Conservation (phyloP, 2,888 invertebrate genomes). For the Phaonia tiefii region DNA sequence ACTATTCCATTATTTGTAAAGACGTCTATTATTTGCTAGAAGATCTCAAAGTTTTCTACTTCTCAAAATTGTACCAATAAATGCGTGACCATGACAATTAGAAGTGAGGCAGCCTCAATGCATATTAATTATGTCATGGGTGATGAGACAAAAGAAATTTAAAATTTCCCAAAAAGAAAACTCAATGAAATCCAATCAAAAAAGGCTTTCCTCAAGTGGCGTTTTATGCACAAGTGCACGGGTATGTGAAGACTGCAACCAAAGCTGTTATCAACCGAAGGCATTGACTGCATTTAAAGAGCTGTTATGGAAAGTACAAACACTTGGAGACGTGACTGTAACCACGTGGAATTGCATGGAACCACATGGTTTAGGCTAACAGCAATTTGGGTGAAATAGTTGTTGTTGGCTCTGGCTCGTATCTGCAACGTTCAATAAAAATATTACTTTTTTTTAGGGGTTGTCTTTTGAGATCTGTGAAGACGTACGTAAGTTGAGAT, state of each 20-base stretch:
- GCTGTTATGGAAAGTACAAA: constrained; percentile 45
- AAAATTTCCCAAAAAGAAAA: too few relatives aligned
- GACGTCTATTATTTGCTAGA: too few relatives aligned
- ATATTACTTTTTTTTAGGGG: constrained; percentile 24
- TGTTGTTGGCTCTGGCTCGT: constrained; percentile 3
- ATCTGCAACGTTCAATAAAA: constrained; percentile 49
- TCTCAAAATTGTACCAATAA: too few relatives aligned
- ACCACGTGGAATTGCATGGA: constrained; percentile 31
- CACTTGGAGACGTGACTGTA: constrained; percentile 55
- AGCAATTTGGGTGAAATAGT: constrained; percentile 17
- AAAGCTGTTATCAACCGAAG: too few relatives aligned
- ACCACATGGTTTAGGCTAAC: constrained; percentile 40
- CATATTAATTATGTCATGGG: too few relatives aligned
- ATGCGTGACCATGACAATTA: too few relatives aligned
- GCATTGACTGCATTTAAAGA: constrained; percentile 59
- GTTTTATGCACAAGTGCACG: too few relatives aligned
- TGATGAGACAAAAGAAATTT: too few relatives aligned
- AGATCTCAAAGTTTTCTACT: too few relatives aligned
- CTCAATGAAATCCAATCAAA: constrained; percentile 47
- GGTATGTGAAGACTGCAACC: too few relatives aligned
- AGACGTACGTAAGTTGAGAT: background rate
- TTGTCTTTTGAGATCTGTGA: background rate
- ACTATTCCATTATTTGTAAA: too few relatives aligned
- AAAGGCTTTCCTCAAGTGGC: constrained; percentile 54
- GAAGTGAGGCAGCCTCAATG: too few relatives aligned